Evolutionary conservation across 2,797 vertebrate genomes (phyloP).

Genomic region (Pteronotus mesoamericanus): DNA sequence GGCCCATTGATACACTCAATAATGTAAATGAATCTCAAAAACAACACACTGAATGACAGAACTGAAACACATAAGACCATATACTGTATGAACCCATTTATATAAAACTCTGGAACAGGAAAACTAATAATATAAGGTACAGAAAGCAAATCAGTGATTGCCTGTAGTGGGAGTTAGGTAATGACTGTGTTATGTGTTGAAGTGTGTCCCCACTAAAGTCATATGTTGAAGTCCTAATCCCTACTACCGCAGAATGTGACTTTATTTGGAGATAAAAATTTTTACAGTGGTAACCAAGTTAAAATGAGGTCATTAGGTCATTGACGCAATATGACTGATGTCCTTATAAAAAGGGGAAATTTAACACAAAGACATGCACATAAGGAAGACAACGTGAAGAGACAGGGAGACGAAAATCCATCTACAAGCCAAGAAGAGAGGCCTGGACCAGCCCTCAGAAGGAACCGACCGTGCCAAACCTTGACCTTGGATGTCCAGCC

Average conservation of each 20-base stretch:
- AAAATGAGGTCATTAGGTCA: background rate
- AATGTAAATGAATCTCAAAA: background rate
- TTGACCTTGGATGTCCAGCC: background rate
- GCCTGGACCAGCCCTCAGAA: background rate
- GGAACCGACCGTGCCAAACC: background rate
- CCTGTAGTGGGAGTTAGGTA: no score
- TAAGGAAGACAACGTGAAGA: background rate
- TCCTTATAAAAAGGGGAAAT: background rate
- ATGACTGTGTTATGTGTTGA: background rate
- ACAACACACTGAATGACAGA: background rate
- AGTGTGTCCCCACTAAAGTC: background rate
- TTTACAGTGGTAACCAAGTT: background rate
- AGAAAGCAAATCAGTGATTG: background rate
- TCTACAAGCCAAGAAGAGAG: background rate
- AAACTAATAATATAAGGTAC: background rate
- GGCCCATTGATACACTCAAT: no score
- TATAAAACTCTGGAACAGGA: background rate
- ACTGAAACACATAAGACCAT: background rate
- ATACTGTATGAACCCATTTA: background rate
- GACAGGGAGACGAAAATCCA: background rate
- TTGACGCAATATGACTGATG: background rate
- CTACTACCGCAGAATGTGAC: background rate
- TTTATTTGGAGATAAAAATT: background rate
- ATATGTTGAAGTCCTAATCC: background rate
- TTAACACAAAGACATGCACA: background rate